phyloP scores from a whole-genome alignment of 2,797 vertebrate species.

The Gambelia wislizenii region DNA sequence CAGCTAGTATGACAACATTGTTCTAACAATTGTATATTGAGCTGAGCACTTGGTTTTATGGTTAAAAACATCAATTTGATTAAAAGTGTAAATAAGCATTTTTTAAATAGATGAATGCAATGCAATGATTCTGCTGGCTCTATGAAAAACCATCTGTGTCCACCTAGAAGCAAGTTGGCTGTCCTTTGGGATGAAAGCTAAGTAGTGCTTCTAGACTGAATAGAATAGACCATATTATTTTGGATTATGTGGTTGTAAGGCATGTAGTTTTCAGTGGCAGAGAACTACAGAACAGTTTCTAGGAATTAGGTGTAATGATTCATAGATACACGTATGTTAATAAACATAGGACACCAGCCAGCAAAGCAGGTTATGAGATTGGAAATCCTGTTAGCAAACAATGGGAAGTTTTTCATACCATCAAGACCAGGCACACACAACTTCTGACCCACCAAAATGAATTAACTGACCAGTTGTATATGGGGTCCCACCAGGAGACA shows the following conservation, averaged over 20 bases:
- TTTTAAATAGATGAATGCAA: constrained; percentile 5
- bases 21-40: constrained; percentile 52
- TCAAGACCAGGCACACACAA: not conserved
- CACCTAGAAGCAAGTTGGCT: not conserved
- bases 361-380: not conserved
- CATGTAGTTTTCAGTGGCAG: not conserved
- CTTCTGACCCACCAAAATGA: not conserved
- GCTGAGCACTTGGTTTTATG: not conserved
- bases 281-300: not conserved
- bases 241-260: not conserved
- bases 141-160: not conserved
- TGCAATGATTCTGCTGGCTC: not conserved
- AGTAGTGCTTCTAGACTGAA: not conserved
- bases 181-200: not conserved
- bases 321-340: not conserved
- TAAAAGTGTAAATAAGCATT: constrained; percentile 24
- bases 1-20: constrained; percentile 23
- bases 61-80: constrained; percentile 41
- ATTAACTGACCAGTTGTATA: not conserved
- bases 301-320: not conserved
- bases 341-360: not conserved
- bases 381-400: too few relatives aligned
- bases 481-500: not conserved
- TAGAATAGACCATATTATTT: not conserved
- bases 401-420: not conserved